phyloP scores from a whole-genome alignment of 2,113 vertebrate species.

The Vimba vimba region DNA sequence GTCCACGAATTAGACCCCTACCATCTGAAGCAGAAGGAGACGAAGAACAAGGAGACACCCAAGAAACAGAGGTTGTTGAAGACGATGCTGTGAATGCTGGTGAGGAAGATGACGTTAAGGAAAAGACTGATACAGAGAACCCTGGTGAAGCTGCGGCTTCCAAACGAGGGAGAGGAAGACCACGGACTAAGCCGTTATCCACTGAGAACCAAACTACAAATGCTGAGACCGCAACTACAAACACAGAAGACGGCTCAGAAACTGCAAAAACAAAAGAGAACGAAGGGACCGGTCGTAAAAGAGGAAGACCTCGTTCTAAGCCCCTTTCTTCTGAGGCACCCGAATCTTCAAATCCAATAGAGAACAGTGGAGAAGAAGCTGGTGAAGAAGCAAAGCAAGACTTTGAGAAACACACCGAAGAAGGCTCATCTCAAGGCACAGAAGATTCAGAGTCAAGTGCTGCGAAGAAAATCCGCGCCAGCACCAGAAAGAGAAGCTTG shows the following conservation, averaged over 20 bases:
- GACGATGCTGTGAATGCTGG: conserved; percentile 17
- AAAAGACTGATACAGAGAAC: conserved; percentile 6
- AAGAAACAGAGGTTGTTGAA: not conserved
- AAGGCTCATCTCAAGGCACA: not conserved
- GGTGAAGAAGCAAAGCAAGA: conserved; percentile 34
- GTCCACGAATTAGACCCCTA: not conserved
- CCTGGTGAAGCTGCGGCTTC: not conserved
- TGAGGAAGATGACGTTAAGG: not conserved
- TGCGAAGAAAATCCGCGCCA: conserved; percentile 33
- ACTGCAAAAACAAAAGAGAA: not conserved
- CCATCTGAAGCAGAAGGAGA: not conserved
- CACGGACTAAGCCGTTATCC: conserved; percentile 38
- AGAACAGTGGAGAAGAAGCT: conserved; percentile 29
- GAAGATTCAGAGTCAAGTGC: not conserved
- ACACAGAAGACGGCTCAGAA: not conserved
- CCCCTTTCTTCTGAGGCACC: not conserved
- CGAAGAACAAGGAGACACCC: not conserved
- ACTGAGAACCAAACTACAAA: not conserved
- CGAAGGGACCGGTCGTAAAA: conserved; percentile 45
- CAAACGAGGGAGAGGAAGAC: conserved; percentile 53
- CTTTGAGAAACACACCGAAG: conserved; percentile 11
- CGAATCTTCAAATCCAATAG: conserved; percentile 16
- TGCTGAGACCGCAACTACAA: not conserved
- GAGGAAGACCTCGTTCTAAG: conserved; percentile 54
- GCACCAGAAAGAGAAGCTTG: conserved; percentile 51